Evolutionary conservation across 2,888 invertebrate genomes (phyloP).

Genomic region (Pandemis corylana): DNA sequence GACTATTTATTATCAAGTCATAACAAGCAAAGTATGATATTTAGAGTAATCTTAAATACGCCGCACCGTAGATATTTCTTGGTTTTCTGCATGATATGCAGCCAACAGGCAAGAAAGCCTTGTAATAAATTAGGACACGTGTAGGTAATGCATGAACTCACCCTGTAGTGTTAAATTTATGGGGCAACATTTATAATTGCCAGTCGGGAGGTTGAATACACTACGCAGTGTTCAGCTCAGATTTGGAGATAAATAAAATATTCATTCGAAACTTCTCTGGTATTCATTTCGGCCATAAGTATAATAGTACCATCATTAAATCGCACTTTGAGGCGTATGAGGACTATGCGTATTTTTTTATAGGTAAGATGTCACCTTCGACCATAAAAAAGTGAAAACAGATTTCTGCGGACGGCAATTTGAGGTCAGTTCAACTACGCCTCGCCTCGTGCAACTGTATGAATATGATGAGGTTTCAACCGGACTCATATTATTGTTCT

Average conservation of each 20-base stretch:
- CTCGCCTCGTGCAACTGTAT: too few species aligned
- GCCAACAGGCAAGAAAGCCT: constrained; percentile 30
- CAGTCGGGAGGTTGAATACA: constrained; percentile 19
- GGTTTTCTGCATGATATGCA: constrained; percentile 12
- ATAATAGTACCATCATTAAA: neutral
- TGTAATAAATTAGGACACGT: constrained; percentile 39
- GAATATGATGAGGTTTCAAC: too few species aligned
- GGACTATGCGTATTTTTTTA: neutral
- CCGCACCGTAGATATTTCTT: constrained; percentile 7
- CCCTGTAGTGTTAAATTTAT: constrained; percentile 36
- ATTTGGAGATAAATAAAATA: neutral
- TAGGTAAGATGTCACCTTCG: neutral
- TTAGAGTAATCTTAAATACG: too few species aligned
- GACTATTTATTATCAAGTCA: too few species aligned
- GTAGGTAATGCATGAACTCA: constrained; percentile 39
- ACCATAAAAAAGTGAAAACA: too few species aligned
- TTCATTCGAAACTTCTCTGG: neutral
- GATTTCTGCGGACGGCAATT: too few species aligned
- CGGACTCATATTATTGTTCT: too few species aligned
- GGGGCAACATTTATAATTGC: constrained; percentile 37
- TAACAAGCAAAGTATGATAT: too few species aligned
- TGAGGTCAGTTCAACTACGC: too few species aligned
- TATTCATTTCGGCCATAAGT: neutral
- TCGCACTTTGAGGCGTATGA: neutral
- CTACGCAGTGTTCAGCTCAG: constrained; percentile 3